Conservation (phyloP, 1,140 invertebrate genomes). For the Episyrphus balteatus region DNA sequence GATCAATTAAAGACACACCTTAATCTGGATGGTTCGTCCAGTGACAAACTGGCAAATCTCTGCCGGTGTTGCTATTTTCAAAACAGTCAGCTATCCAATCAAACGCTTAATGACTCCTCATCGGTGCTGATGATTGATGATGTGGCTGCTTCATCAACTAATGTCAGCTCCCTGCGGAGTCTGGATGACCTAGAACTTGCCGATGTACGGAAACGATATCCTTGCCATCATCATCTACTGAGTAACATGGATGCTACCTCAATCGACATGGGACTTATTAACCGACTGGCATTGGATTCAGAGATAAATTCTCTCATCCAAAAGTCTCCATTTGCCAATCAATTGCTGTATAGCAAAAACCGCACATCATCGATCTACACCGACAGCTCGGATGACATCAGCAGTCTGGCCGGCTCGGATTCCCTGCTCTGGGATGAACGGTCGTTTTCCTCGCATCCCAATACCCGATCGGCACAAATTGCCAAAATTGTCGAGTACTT, state of each 20-base stretch:
- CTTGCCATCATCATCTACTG: conserved; percentile 24
- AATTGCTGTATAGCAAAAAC: conserved; percentile 51
- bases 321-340: conserved; percentile 34
- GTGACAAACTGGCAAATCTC: conserved; percentile 30
- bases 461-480: conserved; percentile 55
- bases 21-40: conserved; percentile 37
- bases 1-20: conserved; percentile 33
- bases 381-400: conserved; percentile 75
- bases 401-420: conserved; percentile 63
- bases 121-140: conserved; percentile 45
- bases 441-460: conserved; percentile 38
- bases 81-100: conserved; percentile 15
- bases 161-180: conserved; percentile 41
- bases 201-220: conserved; percentile 26
- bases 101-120: conserved; percentile 37
- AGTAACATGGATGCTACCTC: conserved; percentile 10
- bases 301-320: conserved; percentile 35
- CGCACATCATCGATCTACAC: conserved; percentile 74
- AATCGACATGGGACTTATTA: conserved; percentile 34
- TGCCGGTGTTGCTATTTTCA: conserved; percentile 34
- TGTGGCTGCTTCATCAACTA: conserved; percentile 17
- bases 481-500: conserved; percentile 81
- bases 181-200: conserved; percentile 46
- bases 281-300: conserved; percentile 37
- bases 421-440: conserved; percentile 55